phyloP scores from a whole-genome alignment of 2,888 invertebrate species.

The Cetonia aurata region DNA sequence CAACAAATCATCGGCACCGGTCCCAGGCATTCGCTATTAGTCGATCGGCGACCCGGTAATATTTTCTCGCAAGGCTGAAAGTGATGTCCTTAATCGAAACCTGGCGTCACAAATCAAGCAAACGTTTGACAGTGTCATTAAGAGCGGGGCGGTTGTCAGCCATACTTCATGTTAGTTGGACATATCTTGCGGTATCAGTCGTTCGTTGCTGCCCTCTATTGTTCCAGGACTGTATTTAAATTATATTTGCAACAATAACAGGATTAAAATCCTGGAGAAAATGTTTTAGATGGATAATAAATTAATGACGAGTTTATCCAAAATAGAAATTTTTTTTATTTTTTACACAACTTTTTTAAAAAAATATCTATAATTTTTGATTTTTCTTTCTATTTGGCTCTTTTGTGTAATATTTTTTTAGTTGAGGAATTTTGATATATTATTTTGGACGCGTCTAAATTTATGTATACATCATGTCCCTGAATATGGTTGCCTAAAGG shows the following conservation, averaged over 20 bases:
- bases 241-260: conserved; percentile 1
- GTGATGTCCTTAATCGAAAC: conserved; percentile 67
- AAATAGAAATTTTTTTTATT: no score
- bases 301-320: no score
- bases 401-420: no score
- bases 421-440: no score
- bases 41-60: conserved; percentile 58
- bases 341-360: no score
- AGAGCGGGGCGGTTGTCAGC: conserved; percentile 66
- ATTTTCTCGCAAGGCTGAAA: conserved; percentile 65
- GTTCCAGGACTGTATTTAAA: conserved; percentile 51
- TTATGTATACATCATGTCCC: no score
- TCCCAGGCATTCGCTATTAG: conserved; percentile 50
- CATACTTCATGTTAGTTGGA: conserved; percentile 62
- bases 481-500: no score
- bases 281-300: no score
- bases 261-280: no score
- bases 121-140: conserved; percentile 66
- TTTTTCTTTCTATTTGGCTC: no score
- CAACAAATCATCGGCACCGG: conserved; percentile 45
- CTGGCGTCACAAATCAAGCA: conserved; percentile 67
- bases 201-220: conserved; percentile 52
- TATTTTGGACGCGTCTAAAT: no score
- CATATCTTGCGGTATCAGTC: conserved; percentile 60
- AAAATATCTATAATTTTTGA: no score